Evolutionary conservation across 2,797 vertebrate species (phyloP).

Genomic region (Pangasius sanitwongsei): DNA sequence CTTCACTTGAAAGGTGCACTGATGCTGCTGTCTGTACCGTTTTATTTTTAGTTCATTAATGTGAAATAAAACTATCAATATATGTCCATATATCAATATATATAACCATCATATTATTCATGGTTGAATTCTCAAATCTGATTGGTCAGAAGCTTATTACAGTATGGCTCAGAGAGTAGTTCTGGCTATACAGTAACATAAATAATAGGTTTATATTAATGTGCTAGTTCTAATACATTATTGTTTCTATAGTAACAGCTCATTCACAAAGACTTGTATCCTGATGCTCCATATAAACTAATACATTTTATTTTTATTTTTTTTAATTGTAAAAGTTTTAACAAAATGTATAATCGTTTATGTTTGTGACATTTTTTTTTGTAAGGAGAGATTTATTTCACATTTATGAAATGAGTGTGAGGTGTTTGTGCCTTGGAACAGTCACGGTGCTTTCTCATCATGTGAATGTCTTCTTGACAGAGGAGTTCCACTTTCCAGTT

Average conservation of each 20-base stretch:
- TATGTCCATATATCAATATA: neutral
- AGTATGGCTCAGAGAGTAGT: neutral
- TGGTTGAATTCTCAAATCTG: neutral
- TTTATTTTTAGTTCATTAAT: neutral
- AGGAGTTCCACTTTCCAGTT: neutral
- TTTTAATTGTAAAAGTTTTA: neutral
- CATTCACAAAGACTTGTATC: no score
- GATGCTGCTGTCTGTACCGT: neutral
- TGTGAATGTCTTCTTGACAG: neutral
- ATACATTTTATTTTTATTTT: neutral
- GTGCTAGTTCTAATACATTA: no score
- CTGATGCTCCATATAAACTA: neutral
- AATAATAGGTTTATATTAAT: neutral
- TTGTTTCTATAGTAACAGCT: no score
- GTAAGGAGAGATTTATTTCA: neutral
- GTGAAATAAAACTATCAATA: neutral
- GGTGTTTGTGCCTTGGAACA: neutral
- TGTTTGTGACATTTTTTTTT: neutral
- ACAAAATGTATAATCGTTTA: neutral
- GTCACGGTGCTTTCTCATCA: neutral
- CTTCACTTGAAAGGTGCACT: neutral
- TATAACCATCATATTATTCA: neutral
- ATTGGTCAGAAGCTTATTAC: neutral
- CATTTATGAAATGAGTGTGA: neutral
- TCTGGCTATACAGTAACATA: neutral